Evolutionary conservation across 2,888 invertebrate genomes (phyloP).

Genomic region (Drosophila helvetica): DNA sequence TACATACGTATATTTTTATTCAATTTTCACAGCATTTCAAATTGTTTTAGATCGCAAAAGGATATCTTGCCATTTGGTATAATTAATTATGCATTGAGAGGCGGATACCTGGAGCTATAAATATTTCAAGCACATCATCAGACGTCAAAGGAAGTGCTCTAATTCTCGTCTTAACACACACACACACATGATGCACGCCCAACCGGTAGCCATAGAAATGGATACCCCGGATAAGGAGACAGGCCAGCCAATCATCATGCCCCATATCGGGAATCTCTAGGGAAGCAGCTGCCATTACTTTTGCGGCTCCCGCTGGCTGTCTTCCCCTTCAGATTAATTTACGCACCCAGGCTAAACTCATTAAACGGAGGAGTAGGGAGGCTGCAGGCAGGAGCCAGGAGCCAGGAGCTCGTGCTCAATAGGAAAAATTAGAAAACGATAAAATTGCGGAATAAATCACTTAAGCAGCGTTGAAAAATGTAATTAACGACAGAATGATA

Average conservation of each 20-base stretch:
- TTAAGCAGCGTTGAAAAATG: constrained; percentile 71
- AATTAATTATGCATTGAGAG: constrained; percentile 11
- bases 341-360: constrained; percentile 57
- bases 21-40: not conserved
- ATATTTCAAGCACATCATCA: constrained; percentile 49
- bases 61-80: constrained; percentile 4
- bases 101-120: constrained; percentile 19
- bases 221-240: constrained; percentile 1
- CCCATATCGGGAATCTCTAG: constrained; percentile 33
- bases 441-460: constrained; percentile 76
- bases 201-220: not conserved
- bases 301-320: constrained; percentile 37
- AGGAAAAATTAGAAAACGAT: constrained; percentile 76
- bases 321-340: constrained; percentile 63
- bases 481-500: constrained; percentile 80
- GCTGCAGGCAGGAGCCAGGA: not conserved
- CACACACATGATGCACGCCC: constrained; percentile 46
- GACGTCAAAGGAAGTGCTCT: constrained; percentile 55
- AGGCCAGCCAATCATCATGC: constrained; percentile 9
- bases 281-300: constrained; percentile 53
- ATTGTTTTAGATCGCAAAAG: constrained; percentile 1
- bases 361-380: constrained; percentile 43
- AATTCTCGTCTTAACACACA: constrained; percentile 57
- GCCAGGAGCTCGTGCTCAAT: constrained; percentile 41
- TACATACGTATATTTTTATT: not conserved